Evolutionary conservation across 2,888 invertebrate genomes (phyloP).

Genomic region (Alentia gelatinosa): DNA sequence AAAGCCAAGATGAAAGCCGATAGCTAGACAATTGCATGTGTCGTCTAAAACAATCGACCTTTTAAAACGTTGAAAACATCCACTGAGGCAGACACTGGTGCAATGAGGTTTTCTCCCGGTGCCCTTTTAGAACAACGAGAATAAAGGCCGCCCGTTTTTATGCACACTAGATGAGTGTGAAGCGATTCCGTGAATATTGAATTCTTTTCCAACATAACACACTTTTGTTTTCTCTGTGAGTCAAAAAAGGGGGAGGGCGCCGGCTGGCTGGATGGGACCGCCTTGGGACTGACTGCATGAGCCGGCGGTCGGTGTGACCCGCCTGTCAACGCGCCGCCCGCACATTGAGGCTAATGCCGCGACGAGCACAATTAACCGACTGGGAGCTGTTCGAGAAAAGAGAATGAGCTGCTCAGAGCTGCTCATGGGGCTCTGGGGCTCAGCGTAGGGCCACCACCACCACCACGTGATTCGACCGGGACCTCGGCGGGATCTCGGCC

Average conservation of each 20-base stretch:
- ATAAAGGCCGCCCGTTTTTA: not conserved
- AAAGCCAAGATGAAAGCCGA: conserved; percentile 2
- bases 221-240: conserved; percentile 28
- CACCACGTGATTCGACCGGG: not conserved
- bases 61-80: not conserved
- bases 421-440: not conserved
- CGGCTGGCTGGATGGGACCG: too few species aligned
- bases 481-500: too few species aligned
- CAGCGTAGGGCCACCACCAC: not conserved
- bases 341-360: not conserved
- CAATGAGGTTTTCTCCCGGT: too few species aligned
- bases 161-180: not conserved
- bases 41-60: not conserved
- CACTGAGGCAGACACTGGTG: too few species aligned
- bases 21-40: not conserved
- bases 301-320: too few species aligned
- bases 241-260: not conserved
- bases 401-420: not conserved
- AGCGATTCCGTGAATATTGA: not conserved
- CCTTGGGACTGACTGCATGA: not conserved
- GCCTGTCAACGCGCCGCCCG: not conserved
- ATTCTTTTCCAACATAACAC: not conserved
- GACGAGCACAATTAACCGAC: not conserved
- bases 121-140: too few species aligned
- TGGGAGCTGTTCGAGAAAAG: not conserved